A percentile compares a stretch with the other conserved stretches of the same genome.
Conservation (phyloP, 1,140 invertebrate species). For the Drosophila elegans region DNA sequence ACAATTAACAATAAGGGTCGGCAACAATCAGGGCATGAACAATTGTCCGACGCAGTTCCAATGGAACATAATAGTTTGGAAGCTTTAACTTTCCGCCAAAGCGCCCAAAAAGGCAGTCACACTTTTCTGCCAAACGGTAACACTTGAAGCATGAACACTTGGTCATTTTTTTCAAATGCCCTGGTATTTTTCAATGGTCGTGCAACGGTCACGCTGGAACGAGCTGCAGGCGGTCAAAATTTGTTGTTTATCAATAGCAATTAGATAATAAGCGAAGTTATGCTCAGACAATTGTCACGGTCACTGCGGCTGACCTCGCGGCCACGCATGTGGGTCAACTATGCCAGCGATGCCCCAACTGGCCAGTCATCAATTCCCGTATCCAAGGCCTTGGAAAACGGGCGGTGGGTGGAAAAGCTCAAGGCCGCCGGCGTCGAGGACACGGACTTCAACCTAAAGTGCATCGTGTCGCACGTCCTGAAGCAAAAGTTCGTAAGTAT, state of each 20-base stretch:
- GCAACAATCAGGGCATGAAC: conserved; percentile 1
- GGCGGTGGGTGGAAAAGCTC: conserved; percentile 75
- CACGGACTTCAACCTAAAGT: conserved; percentile 81
- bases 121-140: conserved; percentile 6
- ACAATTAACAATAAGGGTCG: neutral
- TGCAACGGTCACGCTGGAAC: conserved; percentile 6
- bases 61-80: neutral
- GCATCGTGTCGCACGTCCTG: conserved; percentile 84
- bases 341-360: conserved; percentile 2
- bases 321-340: conserved; percentile 11
- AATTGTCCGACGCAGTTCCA: neutral
- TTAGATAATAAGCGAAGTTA: conserved; percentile 71
- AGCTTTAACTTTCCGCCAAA: neutral
- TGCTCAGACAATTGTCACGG: conserved; percentile 51
- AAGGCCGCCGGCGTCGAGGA: conserved; percentile 76
- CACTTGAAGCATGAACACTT: conserved; percentile 1
- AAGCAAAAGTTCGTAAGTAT: conserved; percentile 75
- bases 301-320: conserved; percentile 29
- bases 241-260: conserved; percentile 57
- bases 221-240: conserved; percentile 34
- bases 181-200: neutral
- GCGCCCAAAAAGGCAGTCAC: neutral
- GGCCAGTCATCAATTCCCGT: conserved; percentile 30
- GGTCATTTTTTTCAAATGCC: neutral
- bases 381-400: conserved; percentile 50